phyloP scores from a whole-genome alignment of 2,113 vertebrate species.

The Megaceryle maxima region DNA sequence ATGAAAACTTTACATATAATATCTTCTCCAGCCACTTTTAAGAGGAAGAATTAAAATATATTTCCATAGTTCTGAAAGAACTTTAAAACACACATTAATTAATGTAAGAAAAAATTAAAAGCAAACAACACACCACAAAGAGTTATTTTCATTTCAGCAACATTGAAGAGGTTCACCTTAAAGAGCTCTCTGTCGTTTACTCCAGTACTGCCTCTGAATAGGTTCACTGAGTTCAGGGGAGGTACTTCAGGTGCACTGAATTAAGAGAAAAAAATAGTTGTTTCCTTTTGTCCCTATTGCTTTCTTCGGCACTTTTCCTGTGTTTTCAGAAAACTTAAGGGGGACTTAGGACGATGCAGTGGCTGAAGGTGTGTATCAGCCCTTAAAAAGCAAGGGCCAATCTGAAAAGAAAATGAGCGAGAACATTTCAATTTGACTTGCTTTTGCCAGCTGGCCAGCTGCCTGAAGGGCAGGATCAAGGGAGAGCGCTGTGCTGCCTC shows the following conservation, averaged over 20 bases:
- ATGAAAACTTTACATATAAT: neutral
- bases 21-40: neutral
- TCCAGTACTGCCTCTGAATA: neutral
- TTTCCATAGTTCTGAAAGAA: neutral
- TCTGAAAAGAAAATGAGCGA: neutral
- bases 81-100: neutral
- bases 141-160: neutral
- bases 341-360: neutral
- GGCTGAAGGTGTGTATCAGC: neutral
- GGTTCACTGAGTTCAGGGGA: neutral
- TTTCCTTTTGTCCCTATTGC: neutral
- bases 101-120: neutral
- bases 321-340: neutral
- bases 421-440: constrained; percentile 11
- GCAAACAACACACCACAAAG: neutral
- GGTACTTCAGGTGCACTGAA: neutral
- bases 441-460: neutral
- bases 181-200: neutral
- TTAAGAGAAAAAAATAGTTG: neutral
- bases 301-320: neutral
- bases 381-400: neutral
- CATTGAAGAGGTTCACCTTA: neutral
- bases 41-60: neutral
- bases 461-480: neutral
- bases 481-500: neutral